phyloP scores from a whole-genome alignment of 1,140 invertebrate genomes.

The Tetramorium parvispinum region DNA sequence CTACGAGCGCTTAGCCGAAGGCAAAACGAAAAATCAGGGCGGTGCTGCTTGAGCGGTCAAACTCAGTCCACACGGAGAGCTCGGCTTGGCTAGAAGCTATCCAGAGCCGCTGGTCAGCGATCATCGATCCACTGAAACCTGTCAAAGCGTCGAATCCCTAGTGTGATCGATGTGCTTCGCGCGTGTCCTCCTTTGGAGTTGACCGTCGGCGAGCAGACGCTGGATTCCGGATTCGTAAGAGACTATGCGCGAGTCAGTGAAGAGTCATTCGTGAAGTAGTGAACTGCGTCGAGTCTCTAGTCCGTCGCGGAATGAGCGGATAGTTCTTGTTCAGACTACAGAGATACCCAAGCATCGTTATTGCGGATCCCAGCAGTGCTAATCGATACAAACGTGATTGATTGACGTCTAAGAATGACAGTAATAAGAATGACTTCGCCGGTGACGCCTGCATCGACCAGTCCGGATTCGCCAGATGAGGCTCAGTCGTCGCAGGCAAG shows the following conservation, averaged over 20 bases:
- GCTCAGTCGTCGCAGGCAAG: constrained; percentile 75
- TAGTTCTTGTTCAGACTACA: not conserved
- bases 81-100: constrained; percentile 77
- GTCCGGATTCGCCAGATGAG: constrained; percentile 77
- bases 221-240: not conserved
- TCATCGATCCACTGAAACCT: constrained; percentile 65
- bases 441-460: constrained; percentile 80
- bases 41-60: constrained; percentile 70
- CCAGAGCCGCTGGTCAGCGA: constrained; percentile 56
- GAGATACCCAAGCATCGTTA: not conserved
- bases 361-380: constrained; percentile 19
- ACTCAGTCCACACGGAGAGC: constrained; percentile 83
- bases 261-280: constrained; percentile 16
- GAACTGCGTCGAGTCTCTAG: not conserved
- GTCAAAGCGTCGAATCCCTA: constrained; percentile 62
- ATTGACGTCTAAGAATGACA: constrained; percentile 79
- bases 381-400: constrained; percentile 25
- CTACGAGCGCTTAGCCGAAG: constrained; percentile 40
- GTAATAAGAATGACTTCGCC: constrained; percentile 84
- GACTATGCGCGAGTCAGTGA: constrained; percentile 33
- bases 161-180: constrained; percentile 25
- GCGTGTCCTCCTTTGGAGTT: not conserved
- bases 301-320: not conserved
- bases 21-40: constrained; percentile 80
- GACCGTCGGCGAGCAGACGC: not conserved